phyloP scores from a whole-genome alignment of 2,888 invertebrate genomes.

The Mechanitis mazaeus region DNA sequence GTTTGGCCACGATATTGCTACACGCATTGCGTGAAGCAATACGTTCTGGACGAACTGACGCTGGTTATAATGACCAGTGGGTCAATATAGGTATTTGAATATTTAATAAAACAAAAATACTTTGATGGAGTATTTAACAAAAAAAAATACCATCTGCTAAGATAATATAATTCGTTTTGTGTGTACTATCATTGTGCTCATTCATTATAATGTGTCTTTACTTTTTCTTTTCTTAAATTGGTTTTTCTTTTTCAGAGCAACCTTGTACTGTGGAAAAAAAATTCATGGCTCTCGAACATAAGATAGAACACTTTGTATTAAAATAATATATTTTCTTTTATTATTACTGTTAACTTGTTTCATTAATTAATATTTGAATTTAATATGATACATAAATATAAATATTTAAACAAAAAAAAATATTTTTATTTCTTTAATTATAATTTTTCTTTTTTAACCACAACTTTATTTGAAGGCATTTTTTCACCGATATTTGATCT shows the following conservation, averaged over 20 bases:
- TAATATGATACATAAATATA: too few species aligned
- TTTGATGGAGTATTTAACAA: too few species aligned
- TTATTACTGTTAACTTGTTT: too few species aligned
- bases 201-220: slow-evolving; percentile 8
- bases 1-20: slow-evolving; percentile 71
- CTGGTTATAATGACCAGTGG: slow-evolving; percentile 76
- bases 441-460: too few species aligned
- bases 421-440: too few species aligned
- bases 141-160: too few species aligned
- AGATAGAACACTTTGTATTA: slow-evolving; percentile 32
- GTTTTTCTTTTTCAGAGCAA: slow-evolving; percentile 43
- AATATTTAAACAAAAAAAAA: too few species aligned
- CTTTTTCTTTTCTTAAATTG: slow-evolving; percentile 7
- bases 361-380: too few species aligned
- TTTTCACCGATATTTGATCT: too few species aligned
- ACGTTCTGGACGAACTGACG: slow-evolving; percentile 80
- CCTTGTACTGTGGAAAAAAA: slow-evolving; percentile 72
- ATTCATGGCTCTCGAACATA: slow-evolving; percentile 56
- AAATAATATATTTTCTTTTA: slow-evolving; percentile 13
- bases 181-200: neutral
- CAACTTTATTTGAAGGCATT: too few species aligned
- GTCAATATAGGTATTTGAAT: slow-evolving; percentile 70
- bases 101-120: too few species aligned
- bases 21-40: slow-evolving; percentile 83
- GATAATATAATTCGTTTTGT: too few species aligned